Evolutionary conservation across 2,113 vertebrate species (phyloP).

Genomic region (Oncorhynchus clarkii): DNA sequence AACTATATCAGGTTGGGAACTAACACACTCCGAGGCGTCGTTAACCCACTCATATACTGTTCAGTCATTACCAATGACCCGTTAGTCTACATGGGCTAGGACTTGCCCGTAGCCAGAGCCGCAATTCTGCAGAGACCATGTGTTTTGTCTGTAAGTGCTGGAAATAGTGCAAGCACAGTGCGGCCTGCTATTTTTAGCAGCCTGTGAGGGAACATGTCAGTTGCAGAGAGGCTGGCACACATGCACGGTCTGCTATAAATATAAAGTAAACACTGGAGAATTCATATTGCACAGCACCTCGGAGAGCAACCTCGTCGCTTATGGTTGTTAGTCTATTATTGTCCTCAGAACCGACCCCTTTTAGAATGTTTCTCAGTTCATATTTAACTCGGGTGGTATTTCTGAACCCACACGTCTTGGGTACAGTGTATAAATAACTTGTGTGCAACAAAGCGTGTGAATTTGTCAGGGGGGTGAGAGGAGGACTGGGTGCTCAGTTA

Average conservation of each 20-base stretch:
- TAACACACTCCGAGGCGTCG: too few species aligned
- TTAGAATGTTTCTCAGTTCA: slow-evolving; percentile 70
- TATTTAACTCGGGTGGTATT: slow-evolving; percentile 68
- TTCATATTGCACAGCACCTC: slow-evolving; percentile 21
- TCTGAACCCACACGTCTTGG: slow-evolving; percentile 60
- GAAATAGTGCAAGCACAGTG: slow-evolving; percentile 58
- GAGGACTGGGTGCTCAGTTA: slow-evolving; percentile 68
- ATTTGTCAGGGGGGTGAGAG: slow-evolving; percentile 61
- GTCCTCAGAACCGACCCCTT: slow-evolving; percentile 40
- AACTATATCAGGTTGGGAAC: too few species aligned
- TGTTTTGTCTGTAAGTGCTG: slow-evolving; percentile 24
- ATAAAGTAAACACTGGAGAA: slow-evolving; percentile 42
- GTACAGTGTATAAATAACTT: slow-evolving; percentile 70
- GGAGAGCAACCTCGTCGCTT: slow-evolving; percentile 35
- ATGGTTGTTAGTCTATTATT: slow-evolving; percentile 58
- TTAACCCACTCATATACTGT: too few species aligned
- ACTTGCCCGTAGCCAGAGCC: too few species aligned
- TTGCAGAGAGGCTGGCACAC: slow-evolving; percentile 58
- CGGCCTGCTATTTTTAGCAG: slow-evolving; percentile 71
- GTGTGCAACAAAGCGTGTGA: slow-evolving; percentile 71
- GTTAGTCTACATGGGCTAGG: too few species aligned
- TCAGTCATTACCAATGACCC: too few species aligned
- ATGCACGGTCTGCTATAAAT: slow-evolving; percentile 64
- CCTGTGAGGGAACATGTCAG: slow-evolving; percentile 63
- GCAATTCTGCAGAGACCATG: neutral